Evolutionary conservation across 2,888 invertebrate species (phyloP), one percentile per base, ranked within the genome.

Genomic region (Meandrusa payeni): DNA sequence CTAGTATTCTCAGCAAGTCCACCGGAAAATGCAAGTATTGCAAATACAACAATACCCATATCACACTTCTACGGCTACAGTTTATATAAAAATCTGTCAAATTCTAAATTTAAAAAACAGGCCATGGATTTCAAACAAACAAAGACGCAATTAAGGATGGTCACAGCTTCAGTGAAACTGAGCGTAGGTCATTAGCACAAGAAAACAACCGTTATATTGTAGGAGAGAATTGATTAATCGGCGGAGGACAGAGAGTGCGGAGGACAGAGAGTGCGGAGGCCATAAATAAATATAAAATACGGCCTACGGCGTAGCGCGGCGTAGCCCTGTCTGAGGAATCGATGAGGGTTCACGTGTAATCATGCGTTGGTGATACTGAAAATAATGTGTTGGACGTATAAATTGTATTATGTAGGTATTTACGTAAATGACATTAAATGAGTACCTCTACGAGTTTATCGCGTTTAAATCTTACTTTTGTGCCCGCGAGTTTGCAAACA

Each of bases 221-320:
- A 41, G 41, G 59, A 54, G 57, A 62, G 60, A 66, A 64, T 72
- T 76, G 76, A 76, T 77, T 76, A 77, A 76, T 76, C 55, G 73
- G 57, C 53, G 49, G 47, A 61, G 66, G 67, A 56, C 62, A 64
- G 52, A 58, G 65, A 43, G 54, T 27, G 53, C 56, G 58, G 46
- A 50, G 54, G 55, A 59, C 56, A 69, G 47, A 44, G 47, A 43
- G 54, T 27, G 53, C 56, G 58, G 46, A 50, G 54, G 55, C 59
- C 56, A 69, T 72, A 74, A 76, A 76, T 75, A 76, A 69, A 74
- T 74, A 75, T 71, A 73, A 72, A 71, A 69, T 69, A 72, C 66
- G 59, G 61, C 55, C 61, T 37, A 37, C 37, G 20, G 37, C 37
- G 37, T 37, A 27, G 19, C 37, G 19, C 17, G 5, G 17, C 11